A percentile compares a stretch with the other conserved stretches of the same genome.
phyloP scores from a whole-genome alignment of 2,888 invertebrate genomes.

The Cephus rjabovi region DNA sequence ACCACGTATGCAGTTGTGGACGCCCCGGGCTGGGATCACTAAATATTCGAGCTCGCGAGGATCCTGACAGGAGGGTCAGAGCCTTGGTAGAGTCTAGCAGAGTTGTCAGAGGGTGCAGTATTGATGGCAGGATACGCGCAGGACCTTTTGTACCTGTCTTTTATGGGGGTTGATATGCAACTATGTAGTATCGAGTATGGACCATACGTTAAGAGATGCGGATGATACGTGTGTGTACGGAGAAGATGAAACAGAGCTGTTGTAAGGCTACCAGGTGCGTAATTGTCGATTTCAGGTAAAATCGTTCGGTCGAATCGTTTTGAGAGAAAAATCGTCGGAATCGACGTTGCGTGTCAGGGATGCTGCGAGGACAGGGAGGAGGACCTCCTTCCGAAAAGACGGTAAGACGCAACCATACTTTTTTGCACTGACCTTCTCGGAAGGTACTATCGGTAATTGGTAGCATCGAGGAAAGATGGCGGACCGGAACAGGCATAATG shows the following conservation, averaged over 20 bases:
- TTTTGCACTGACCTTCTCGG: slow-evolving; percentile 41
- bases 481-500: slow-evolving; percentile 13
- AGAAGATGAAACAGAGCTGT: neutral
- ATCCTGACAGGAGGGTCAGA: slow-evolving; percentile 55
- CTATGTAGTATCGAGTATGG: neutral
- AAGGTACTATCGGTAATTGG: slow-evolving; percentile 50
- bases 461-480: slow-evolving; percentile 23
- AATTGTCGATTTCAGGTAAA: neutral
- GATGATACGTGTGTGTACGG: no score
- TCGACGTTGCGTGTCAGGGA: slow-evolving; percentile 47
- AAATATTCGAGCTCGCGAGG: slow-evolving; percentile 60
- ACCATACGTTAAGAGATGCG: neutral
- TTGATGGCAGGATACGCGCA: slow-evolving; percentile 59
- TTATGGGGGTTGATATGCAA: neutral
- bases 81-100: slow-evolving; percentile 39
- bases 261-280: neutral
- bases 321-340: slow-evolving; percentile 23
- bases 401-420: slow-evolving; percentile 20
- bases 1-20: slow-evolving; percentile 19
- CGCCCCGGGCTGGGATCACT: slow-evolving; percentile 61
- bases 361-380: neutral
- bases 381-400: slow-evolving; percentile 39
- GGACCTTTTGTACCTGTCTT: neutral
- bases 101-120: slow-evolving; percentile 61
- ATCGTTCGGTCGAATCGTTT: neutral